Percentiles rank a stretch among this genome's conserved stretches.
Evolutionary conservation across 64 coral and sea anemone genomes (phyloP).

Genomic region (Platygyra sinensis): DNA sequence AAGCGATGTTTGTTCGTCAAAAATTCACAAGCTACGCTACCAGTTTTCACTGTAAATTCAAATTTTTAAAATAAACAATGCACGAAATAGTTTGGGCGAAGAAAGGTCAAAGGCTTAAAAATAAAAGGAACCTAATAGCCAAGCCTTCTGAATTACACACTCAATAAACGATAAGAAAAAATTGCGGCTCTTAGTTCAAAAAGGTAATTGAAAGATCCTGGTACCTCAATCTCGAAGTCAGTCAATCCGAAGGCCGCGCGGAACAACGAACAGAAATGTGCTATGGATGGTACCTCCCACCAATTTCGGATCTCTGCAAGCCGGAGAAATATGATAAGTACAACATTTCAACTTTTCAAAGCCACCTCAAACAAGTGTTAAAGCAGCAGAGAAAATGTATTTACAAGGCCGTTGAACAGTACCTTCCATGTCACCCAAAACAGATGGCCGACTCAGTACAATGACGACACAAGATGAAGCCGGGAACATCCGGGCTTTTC

Average conservation of each 20-base stretch:
- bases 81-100: constrained; percentile 48
- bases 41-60: constrained; percentile 28
- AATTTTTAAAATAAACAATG: constrained; percentile 38
- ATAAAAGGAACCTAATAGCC: constrained; percentile 35
- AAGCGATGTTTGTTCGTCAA: constrained; percentile 39
- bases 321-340: constrained; percentile 68
- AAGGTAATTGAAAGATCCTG: constrained; percentile 5
- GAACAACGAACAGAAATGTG: constrained; percentile 99
- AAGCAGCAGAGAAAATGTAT: constrained; percentile 80
- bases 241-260: constrained; percentile 96
- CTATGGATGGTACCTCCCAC: constrained; percentile 99
- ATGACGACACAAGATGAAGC: constrained; percentile 89
- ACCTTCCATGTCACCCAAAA: constrained; percentile 99
- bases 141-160: constrained; percentile 24
- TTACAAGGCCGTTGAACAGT: constrained; percentile 69
- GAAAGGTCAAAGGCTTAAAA: constrained; percentile 56
- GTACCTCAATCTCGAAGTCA: constrained; percentile 99
- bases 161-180: constrained; percentile 30
- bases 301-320: constrained; percentile 98
- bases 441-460: constrained; percentile 96
- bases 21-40: constrained; percentile 19
- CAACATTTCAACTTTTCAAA: constrained; percentile 59
- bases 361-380: constrained; percentile 65
- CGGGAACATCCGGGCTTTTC: constrained; percentile 60
- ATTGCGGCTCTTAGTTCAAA: constrained; percentile 3